A percentile compares a stretch with the other conserved stretches of the same genome.
Conservation (phyloP, 1,140 invertebrate species). For the Trichoplusia ni region DNA sequence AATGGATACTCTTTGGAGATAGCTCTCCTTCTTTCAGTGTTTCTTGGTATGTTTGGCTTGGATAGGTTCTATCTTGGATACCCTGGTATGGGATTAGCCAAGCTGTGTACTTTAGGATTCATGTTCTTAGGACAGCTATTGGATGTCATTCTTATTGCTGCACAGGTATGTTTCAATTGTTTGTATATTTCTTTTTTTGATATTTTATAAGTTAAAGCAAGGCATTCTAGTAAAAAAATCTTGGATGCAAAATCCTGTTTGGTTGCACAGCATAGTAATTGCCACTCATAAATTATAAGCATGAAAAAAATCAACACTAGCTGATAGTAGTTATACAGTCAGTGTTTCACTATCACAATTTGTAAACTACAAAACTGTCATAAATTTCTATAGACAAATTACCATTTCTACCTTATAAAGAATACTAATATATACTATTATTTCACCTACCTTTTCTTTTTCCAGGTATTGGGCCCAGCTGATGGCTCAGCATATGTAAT, state of each 20-base stretch:
- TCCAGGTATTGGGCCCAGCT: conserved; percentile 92
- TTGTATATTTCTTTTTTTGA: no score
- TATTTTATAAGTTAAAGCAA: no score
- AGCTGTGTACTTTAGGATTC: conserved; percentile 97
- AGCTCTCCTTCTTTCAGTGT: conserved; percentile 95
- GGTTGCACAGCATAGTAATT: no score
- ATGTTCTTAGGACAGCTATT: conserved; percentile 97
- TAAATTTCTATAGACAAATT: no score
- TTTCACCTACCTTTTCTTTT: neutral
- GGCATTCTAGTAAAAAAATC: no score
- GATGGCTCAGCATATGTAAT: conserved; percentile 98
- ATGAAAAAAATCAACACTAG: no score
- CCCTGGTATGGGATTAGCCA: conserved; percentile 95
- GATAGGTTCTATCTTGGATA: conserved; percentile 99
- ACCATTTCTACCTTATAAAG: no score
- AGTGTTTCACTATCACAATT: no score
- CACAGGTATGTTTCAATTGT: conserved; percentile 81
- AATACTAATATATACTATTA: neutral
- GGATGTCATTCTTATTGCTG: conserved; percentile 97
- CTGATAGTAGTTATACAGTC: no score
- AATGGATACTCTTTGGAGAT: conserved; percentile 97
- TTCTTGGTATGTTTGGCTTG: conserved; percentile 98
- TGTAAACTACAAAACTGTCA: no score
- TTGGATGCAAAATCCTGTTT: no score
- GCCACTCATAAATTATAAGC: no score